A percentile compares a stretch with the other conserved stretches of the same genome.
Conservation (phyloP, 2,888 invertebrate species). For the Panzeria rudis region DNA sequence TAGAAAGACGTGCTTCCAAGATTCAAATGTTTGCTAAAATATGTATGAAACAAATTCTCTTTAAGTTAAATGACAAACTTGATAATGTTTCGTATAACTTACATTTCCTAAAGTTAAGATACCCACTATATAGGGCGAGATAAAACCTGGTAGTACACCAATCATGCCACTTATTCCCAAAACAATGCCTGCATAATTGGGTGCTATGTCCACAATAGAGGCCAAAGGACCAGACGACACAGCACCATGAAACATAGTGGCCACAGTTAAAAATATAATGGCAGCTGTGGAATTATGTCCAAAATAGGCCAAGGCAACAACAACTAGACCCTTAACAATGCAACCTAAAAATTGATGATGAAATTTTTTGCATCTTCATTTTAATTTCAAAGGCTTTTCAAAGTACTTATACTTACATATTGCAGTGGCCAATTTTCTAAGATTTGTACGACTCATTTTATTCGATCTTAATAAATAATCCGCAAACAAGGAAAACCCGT, state of each 20-base stretch:
- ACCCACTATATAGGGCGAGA: slow-evolving; percentile 87
- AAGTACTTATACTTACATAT: slow-evolving; percentile 84
- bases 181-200: slow-evolving; percentile 86
- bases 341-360: slow-evolving; percentile 83
- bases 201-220: slow-evolving; percentile 88
- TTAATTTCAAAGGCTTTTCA: neutral
- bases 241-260: slow-evolving; percentile 87
- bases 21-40: slow-evolving; percentile 86
- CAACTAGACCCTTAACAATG: slow-evolving; percentile 86
- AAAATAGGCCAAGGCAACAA: slow-evolving; percentile 86
- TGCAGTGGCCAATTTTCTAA: slow-evolving; percentile 87
- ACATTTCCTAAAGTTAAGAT: slow-evolving; percentile 87
- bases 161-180: slow-evolving; percentile 87
- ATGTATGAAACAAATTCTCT: slow-evolving; percentile 15
- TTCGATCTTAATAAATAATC: slow-evolving; percentile 86
- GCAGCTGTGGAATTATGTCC: slow-evolving; percentile 87
- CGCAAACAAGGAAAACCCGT: slow-evolving; percentile 85
- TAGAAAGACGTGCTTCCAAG: slow-evolving; percentile 87
- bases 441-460: slow-evolving; percentile 86
- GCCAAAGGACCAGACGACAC: slow-evolving; percentile 88
- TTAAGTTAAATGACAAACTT: neutral
- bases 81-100: slow-evolving; percentile 79
- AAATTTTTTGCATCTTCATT: no score
- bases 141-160: slow-evolving; percentile 86
- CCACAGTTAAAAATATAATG: slow-evolving; percentile 86